Evolutionary conservation across 2,113 vertebrate genomes (phyloP), one percentile per base, ranked within the genome.

Genomic region (Struthio camelus): DNA sequence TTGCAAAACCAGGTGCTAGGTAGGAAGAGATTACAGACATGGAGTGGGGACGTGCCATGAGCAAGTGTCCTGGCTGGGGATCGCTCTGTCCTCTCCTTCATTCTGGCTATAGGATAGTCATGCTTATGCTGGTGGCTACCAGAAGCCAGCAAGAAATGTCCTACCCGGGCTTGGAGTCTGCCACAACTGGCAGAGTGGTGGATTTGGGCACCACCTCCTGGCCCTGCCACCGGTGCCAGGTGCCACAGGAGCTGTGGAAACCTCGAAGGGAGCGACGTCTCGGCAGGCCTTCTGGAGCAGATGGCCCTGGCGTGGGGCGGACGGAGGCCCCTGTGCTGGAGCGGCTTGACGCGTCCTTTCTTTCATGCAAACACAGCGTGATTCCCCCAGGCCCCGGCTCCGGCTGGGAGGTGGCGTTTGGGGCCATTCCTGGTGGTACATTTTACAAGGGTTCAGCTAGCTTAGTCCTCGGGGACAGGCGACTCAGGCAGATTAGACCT

Each of bases 401-500:
- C 3, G 13, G 66, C 23, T 6, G 67, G 80, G 89, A 65, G 79
- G 75, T 80, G 79, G 36, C 28, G 6, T 10, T 48, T 20, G 81
- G 81, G 85, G 91, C 93, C 80, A 65, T 79, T 11, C 8, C 82
- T 18, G 67, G 67, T 8, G 14, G 20, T 44, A 7, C 89, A 75
- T 92, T 97, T 96, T 81, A 44, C 93, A 61, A 79, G 93, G 86
- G 96, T 97, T 96, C 95, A 95, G 86, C 50, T 58, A 96, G 96
- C 96, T 97, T 96, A 97, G 96, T 92, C 90, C 79, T 87, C 56
- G 58, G 95, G 94, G 94, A 95, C 94, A 97, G 94, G 91, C 93
- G 87, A 96, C 82, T 95, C 96, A 92, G 97, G 89, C 93, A 96
- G 97, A 97, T 97, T 96, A 97, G 59, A 77, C 76, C 76, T 94